Conservation (phyloP, 2,113 vertebrate species). For the Lucifuga dentata region DNA sequence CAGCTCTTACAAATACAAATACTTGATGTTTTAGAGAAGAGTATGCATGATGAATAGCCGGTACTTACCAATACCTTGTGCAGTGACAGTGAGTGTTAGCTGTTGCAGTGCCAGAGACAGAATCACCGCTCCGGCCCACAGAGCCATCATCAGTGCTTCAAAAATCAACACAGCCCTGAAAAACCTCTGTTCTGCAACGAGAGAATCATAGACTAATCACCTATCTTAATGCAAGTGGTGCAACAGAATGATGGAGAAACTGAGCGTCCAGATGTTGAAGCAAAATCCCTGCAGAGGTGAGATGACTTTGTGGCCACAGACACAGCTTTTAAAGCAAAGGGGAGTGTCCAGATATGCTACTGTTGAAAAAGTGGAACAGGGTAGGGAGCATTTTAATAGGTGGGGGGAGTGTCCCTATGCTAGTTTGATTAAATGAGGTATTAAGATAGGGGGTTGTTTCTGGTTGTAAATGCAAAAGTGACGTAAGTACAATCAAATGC, state of each 20-base stretch:
- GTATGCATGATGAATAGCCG: slow-evolving; percentile 6
- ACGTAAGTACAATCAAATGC: background rate
- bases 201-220: background rate
- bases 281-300: slow-evolving; percentile 65
- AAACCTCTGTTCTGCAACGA: slow-evolving; percentile 2
- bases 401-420: slow-evolving; percentile 52
- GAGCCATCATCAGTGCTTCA: slow-evolving; percentile 65
- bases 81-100: slow-evolving; percentile 74
- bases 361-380: slow-evolving; percentile 52
- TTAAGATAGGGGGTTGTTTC: background rate
- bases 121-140: slow-evolving; percentile 70
- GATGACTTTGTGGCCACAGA: slow-evolving; percentile 56
- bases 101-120: slow-evolving; percentile 84
- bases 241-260: slow-evolving; percentile 31
- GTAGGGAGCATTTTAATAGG: slow-evolving; percentile 18
- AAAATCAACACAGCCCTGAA: slow-evolving; percentile 22
- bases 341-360: slow-evolving; percentile 57
- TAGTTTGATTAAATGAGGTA: slow-evolving; percentile 8
- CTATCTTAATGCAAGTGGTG: background rate
- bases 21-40: slow-evolving; percentile 16
- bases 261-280: slow-evolving; percentile 30
- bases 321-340: slow-evolving; percentile 73
- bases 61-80: slow-evolving; percentile 88
- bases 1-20: slow-evolving; percentile 5
- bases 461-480: background rate